Evolutionary conservation across 2,113 vertebrate species (phyloP).

Genomic region (Muscicapa adusta): DNA sequence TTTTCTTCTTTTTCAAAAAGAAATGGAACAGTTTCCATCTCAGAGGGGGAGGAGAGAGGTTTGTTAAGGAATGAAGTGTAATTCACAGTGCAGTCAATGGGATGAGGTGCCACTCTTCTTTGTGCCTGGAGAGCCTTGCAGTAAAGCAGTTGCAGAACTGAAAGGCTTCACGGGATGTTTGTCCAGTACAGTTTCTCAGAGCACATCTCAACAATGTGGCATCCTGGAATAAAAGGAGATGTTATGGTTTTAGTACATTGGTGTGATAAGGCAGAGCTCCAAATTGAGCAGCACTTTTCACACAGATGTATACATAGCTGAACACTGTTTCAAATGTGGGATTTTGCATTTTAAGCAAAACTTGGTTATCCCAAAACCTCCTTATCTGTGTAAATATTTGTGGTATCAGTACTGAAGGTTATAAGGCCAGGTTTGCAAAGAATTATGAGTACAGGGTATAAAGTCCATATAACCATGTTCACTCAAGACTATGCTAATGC

Average conservation of each 20-base stretch:
- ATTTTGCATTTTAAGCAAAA: not conserved
- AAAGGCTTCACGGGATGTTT: not conserved
- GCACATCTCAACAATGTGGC: not conserved
- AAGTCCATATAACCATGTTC: not conserved
- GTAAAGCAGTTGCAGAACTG: not conserved
- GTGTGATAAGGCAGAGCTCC: not conserved
- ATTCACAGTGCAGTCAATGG: not conserved
- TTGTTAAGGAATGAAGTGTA: not conserved
- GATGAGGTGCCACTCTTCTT: not conserved
- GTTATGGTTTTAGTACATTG: not conserved
- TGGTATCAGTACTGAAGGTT: not conserved
- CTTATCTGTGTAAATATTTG: not conserved
- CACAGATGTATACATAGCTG: not conserved
- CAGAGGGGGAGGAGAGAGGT: not conserved
- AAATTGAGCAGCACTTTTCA: not conserved
- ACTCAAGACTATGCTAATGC: not conserved
- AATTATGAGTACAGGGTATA: not conserved
- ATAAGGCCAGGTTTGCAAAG: not conserved
- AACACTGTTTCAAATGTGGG: not conserved
- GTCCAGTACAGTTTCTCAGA: not conserved
- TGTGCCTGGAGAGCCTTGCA: not conserved
- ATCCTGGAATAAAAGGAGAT: not conserved
- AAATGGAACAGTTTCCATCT: not conserved
- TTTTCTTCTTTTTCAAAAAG: not conserved
- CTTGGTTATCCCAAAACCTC: not conserved